A percentile compares a stretch with the other conserved stretches of the same genome.
phyloP scores from a whole-genome alignment of 2,888 invertebrate genomes.

The Xylocampa areola region DNA sequence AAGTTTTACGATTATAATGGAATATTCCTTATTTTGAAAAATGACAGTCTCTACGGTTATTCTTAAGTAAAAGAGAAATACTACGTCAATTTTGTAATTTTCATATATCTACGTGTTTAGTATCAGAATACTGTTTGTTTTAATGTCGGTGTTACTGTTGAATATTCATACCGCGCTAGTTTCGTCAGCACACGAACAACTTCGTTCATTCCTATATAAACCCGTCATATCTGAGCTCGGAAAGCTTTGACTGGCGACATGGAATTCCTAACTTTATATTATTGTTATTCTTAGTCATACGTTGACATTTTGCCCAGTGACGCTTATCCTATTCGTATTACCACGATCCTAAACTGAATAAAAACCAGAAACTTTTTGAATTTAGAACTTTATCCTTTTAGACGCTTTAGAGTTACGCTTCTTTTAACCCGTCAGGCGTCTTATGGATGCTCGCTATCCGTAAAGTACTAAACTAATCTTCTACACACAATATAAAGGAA shows the following conservation, averaged over 20 bases:
- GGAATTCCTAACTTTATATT: conserved; percentile 25
- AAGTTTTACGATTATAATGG: too few species aligned
- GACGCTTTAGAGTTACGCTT: neutral
- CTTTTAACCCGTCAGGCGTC: too few species aligned
- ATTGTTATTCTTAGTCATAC: conserved; percentile 23
- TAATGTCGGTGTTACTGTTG: conserved; percentile 4
- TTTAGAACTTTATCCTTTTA: conserved; percentile 26
- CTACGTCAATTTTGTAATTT: too few species aligned
- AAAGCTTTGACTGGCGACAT: conserved; percentile 20
- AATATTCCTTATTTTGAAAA: too few species aligned
- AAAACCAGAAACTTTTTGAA: conserved; percentile 24
- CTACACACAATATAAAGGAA: too few species aligned
- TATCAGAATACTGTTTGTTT: conserved; percentile 27
- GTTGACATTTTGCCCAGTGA: conserved; percentile 18
- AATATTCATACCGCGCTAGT: conserved; percentile 28
- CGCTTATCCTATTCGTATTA: conserved; percentile 8
- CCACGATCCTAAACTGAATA: conserved; percentile 29
- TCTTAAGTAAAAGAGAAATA: too few species aligned
- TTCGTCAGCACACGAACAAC: conserved; percentile 20
- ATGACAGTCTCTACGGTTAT: too few species aligned
- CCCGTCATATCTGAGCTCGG: conserved; percentile 14
- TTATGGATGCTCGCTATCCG: too few species aligned
- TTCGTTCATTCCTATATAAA: conserved; percentile 25
- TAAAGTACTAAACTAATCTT: too few species aligned
- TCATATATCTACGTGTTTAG: too few species aligned